Evolutionary conservation across 1,140 invertebrate genomes (phyloP).

Genomic region (Eulimnadia texana): DNA sequence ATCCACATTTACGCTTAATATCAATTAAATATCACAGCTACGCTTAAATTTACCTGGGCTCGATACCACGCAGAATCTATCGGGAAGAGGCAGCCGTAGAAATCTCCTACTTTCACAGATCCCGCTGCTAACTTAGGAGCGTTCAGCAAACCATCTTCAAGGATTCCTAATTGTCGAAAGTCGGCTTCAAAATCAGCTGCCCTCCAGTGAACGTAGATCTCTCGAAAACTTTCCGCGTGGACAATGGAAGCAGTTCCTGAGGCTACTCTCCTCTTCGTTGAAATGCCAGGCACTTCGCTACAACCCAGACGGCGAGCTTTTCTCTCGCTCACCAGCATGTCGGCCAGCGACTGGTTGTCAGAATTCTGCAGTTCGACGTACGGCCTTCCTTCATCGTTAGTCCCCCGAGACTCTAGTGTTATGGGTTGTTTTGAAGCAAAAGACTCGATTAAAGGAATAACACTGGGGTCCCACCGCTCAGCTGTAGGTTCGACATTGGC

Average conservation of each 20-base stretch:
- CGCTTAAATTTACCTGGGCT: neutral
- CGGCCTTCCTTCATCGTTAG: too few relatives aligned
- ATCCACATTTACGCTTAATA: neutral
- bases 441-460: neutral
- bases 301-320: too few relatives aligned
- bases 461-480: neutral
- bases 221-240: neutral
- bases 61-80: neutral
- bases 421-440: too few relatives aligned
- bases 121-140: neutral
- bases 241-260: neutral
- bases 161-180: neutral
- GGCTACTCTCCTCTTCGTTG: too few relatives aligned
- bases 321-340: too few relatives aligned
- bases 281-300: too few relatives aligned
- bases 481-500: neutral
- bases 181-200: neutral
- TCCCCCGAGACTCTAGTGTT: too few relatives aligned
- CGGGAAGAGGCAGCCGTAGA: neutral
- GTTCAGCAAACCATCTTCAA: neutral
- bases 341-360: too few relatives aligned
- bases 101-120: neutral
- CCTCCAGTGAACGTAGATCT: neutral
- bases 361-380: too few relatives aligned
- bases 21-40: neutral